These are phyloP conservation scores for Hippocampus barbouri DNA, from an alignment of 2,113 vertebrate genomes.

Conservation along the genomic window DNA sequence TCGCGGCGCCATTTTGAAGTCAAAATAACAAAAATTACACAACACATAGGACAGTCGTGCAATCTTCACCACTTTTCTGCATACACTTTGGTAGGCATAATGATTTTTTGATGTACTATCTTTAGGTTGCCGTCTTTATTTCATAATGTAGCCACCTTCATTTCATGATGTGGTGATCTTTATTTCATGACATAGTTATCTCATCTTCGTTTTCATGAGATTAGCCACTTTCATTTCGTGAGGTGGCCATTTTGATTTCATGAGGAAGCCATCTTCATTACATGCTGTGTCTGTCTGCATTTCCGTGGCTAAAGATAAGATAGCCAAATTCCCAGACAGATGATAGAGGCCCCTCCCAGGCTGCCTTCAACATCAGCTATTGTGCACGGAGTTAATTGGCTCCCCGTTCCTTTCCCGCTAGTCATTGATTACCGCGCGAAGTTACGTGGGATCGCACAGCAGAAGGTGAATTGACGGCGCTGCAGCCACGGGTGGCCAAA, in stretches of 20 bases:
- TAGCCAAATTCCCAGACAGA: constrained; percentile 9
- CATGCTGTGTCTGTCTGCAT: constrained; percentile 11
- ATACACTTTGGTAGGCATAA: too few relatives aligned
- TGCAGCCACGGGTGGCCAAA: constrained; percentile 32
- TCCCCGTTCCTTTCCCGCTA: constrained; percentile 46
- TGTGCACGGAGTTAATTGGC: constrained; percentile 44
- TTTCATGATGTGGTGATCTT: constrained; percentile 16
- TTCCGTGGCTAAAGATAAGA: constrained; percentile 19
- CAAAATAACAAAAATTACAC: too few relatives aligned
- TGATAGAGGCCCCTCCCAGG: constrained; percentile 18
- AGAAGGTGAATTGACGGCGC: constrained; percentile 25
- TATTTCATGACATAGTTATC: constrained; percentile 1
- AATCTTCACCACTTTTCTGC: too few relatives aligned
- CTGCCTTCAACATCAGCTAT: constrained; percentile 15
- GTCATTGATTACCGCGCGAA: constrained; percentile 58
- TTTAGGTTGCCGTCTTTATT: neutral
- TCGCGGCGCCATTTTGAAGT: too few relatives aligned
- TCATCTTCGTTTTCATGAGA: too few relatives aligned
- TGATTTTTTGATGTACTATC: neutral
- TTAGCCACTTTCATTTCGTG: neutral
- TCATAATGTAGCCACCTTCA: neutral
- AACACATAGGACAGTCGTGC: too few relatives aligned
- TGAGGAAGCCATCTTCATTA: neutral
- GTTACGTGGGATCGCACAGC: constrained; percentile 30
- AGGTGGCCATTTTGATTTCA: neutral